Evolutionary conservation across 2,888 invertebrate species (phyloP), one percentile per base, ranked within the genome.

Genomic region (Hyppa rectilinea): DNA sequence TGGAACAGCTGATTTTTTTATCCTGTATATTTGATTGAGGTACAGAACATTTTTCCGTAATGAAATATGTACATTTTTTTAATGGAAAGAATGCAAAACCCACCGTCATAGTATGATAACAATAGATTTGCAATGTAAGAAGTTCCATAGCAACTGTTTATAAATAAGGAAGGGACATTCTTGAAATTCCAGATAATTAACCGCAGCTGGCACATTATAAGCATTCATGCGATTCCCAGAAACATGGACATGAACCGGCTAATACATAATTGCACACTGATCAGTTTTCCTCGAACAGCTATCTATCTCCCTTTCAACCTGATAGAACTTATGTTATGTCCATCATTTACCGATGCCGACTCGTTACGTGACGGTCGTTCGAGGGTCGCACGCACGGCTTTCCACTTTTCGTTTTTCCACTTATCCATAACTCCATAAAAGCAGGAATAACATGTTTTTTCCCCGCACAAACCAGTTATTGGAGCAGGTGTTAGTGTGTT

Each of bases 401-500:
- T 81, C 55, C 60, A 79, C 56, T 45, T 75, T 62, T 66, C 47
- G 26, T 82, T 71, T 80, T 80, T 80, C 76, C 64, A 61, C 61
- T 59, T 78, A 68, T 64, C 64, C 56, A 78, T 73, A 78, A 68
- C 62, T 83, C 66, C 55, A 76, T 76, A 61, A 67, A 52, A 70
- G 47, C 64, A 58, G 52, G 68, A 75, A 64, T 72, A 60, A 78
- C 67, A 10, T 17, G 75, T 80, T 75, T 71, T 75, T 75, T 52
- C 71, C 71, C 66, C 67, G 7, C 60, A 43, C 55, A 67, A 72
- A 72, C 75, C 36, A 47, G 82, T 69, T 74, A 71, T 61, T 55
- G 60, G 59, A 67, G 52, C 76, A 83, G 84, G 84, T 84, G 84
- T 60, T 73, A 36, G 71, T 72, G 75, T 62, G 70, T 70, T 79